phyloP scores from a whole-genome alignment of 2,888 invertebrate genomes.

The Pandemis cinnamomeana region DNA sequence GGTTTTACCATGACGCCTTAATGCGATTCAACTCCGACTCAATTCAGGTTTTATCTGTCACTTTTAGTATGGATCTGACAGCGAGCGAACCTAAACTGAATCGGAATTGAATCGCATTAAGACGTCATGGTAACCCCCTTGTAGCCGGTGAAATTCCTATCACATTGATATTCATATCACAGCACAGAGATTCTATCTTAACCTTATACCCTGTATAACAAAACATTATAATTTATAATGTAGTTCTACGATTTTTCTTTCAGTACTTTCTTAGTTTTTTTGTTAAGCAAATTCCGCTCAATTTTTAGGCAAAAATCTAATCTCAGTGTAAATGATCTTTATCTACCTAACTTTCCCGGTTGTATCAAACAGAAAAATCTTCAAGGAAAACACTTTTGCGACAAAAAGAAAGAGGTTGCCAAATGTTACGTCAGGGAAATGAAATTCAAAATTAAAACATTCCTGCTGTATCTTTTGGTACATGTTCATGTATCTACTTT shows the following conservation, averaged over 20 bases:
- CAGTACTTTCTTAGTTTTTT: background rate
- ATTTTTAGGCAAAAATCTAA: background rate
- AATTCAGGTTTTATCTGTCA: too few species aligned
- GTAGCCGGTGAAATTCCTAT: too few species aligned
- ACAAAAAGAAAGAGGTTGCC: background rate
- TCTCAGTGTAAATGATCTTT: background rate
- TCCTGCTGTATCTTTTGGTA: too few species aligned
- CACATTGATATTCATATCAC: too few species aligned
- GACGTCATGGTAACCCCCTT: too few species aligned
- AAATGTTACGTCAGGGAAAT: background rate
- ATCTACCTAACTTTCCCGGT: background rate
- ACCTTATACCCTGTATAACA: background rate
- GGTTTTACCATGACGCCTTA: too few species aligned
- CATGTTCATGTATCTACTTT: background rate
- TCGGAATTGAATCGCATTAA: too few species aligned
- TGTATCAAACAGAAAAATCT: background rate
- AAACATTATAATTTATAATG: too few species aligned
- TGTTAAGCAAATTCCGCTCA: background rate
- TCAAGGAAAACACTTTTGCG: background rate
- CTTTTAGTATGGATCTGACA: too few species aligned
- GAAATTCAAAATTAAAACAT: background rate
- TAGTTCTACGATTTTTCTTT: background rate
- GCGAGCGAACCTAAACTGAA: too few species aligned
- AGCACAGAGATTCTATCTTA: too few species aligned
- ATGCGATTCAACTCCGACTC: too few species aligned